Percentiles rank a stretch among this genome's conserved stretches.
These are phyloP conservation scores for Hyposoter dolosus DNA, from an alignment of 2,888 invertebrate species.

Conservation along the genomic window DNA sequence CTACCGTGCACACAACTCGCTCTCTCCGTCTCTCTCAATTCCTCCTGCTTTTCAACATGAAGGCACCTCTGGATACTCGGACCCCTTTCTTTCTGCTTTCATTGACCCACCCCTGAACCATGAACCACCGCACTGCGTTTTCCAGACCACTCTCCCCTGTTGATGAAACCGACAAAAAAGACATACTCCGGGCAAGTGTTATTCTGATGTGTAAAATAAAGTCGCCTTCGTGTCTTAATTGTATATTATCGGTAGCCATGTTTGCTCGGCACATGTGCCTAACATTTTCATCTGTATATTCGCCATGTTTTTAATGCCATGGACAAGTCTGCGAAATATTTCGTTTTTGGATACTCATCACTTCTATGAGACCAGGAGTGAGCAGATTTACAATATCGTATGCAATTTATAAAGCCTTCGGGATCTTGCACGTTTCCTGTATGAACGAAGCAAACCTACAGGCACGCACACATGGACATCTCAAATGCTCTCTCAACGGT, in stretches of 20 bases:
- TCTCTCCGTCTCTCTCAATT: conserved; percentile 58
- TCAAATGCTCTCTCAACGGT: conserved; percentile 45
- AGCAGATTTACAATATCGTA: conserved; percentile 78
- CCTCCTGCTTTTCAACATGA: conserved; percentile 67
- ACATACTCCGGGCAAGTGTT: background rate
- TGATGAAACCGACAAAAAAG: conserved; percentile 34
- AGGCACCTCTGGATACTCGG: conserved; percentile 78
- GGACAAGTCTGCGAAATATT: conserved; percentile 73
- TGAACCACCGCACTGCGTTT: conserved; percentile 54
- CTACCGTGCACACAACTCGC: conserved; percentile 57
- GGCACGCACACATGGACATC: conserved; percentile 35
- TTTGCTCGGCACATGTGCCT: background rate
- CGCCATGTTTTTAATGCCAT: conserved; percentile 62
- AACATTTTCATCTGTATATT: background rate
- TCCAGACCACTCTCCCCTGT: conserved; percentile 25
- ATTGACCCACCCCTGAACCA: conserved; percentile 46
- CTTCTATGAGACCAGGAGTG: conserved; percentile 58
- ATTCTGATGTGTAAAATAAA: conserved; percentile 10
- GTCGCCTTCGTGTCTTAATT: background rate
- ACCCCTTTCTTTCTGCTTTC: conserved; percentile 38
- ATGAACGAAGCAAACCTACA: conserved; percentile 46
- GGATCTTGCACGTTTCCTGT: conserved; percentile 72
- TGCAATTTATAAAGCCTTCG: conserved; percentile 82
- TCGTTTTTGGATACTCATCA: conserved; percentile 52
- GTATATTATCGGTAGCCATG: background rate